These are phyloP conservation scores for Ectropis crepuscularia DNA, from an alignment of 2,888 invertebrate genomes.

Conservation along the genomic window DNA sequence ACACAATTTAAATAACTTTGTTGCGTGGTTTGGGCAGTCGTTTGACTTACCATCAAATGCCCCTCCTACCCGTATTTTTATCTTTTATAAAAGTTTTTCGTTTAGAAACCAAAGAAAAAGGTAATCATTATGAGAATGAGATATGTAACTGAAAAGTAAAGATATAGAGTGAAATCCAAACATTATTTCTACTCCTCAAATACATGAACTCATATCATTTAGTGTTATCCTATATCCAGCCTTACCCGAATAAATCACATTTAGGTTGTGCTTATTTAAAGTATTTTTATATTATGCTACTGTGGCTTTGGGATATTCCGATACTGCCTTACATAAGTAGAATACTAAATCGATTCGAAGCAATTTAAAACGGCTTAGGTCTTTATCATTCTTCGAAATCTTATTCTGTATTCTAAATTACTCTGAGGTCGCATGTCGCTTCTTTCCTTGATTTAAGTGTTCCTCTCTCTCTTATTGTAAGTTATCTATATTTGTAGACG, in stretches of 20 bases:
- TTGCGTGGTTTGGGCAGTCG: too few species aligned
- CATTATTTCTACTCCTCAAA: conserved; percentile 25
- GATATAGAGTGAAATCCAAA: not conserved
- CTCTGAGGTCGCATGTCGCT: conserved; percentile 26
- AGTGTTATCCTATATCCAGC: conserved; percentile 34
- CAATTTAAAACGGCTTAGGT: conserved; percentile 36
- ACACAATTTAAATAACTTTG: too few species aligned
- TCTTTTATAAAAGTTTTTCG: too few species aligned
- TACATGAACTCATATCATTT: conserved; percentile 36
- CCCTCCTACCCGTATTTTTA: too few species aligned
- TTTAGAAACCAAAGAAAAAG: too few species aligned
- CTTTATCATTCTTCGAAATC: conserved; percentile 34
- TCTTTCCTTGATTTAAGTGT: conserved; percentile 28
- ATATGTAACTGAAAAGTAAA: not conserved
- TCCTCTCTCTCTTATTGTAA: conserved; percentile 16
- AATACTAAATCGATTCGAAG: conserved; percentile 36
- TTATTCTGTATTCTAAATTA: conserved; percentile 35
- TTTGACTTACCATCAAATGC: too few species aligned
- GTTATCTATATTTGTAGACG: conserved; percentile 6
- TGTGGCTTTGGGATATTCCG: conserved; percentile 26
- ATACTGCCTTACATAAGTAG: conserved; percentile 25
- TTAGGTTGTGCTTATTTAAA: conserved; percentile 31
- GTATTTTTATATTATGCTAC: conserved; percentile 26
- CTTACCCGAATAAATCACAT: conserved; percentile 42
- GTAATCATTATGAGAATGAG: too few species aligned